phyloP scores from a whole-genome alignment of 2,888 invertebrate genomes.

The Dexiosoma caninum region DNA sequence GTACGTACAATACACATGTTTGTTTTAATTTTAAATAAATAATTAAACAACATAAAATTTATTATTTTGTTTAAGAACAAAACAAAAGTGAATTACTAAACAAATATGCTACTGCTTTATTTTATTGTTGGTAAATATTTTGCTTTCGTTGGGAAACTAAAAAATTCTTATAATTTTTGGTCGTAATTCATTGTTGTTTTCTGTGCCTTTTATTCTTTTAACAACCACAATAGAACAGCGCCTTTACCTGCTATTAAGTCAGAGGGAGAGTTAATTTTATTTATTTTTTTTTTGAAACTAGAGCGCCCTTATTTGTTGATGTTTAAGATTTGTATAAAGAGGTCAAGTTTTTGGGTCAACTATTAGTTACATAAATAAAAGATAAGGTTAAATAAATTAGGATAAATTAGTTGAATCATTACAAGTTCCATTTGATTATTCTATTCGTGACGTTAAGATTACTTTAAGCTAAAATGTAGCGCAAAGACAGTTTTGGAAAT shows the following conservation, averaged over 20 bases:
- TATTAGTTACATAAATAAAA: neutral
- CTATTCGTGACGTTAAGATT: too few relatives aligned
- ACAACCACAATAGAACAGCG: neutral
- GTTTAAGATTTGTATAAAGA: neutral
- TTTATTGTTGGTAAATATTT: conserved; percentile 25
- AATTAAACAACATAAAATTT: conserved; percentile 18
- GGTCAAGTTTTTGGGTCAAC: conserved; percentile 21
- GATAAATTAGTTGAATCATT: too few relatives aligned
- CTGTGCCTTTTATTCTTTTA: too few relatives aligned
- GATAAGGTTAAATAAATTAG: too few relatives aligned
- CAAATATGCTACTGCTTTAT: conserved; percentile 59
- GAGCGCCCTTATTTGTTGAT: neutral
- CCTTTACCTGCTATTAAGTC: too few relatives aligned
- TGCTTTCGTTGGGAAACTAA: too few relatives aligned
- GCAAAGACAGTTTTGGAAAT: too few relatives aligned
- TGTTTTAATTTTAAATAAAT: conserved; percentile 24
- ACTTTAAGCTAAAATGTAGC: too few relatives aligned
- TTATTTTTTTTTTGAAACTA: neutral
- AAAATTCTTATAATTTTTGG: too few relatives aligned
- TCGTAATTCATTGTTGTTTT: too few relatives aligned
- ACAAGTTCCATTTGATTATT: too few relatives aligned
- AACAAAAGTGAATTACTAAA: conserved; percentile 36
- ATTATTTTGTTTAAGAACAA: conserved; percentile 32
- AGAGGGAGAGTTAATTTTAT: neutral
- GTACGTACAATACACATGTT: neutral